Conservation (phyloP, 2,888 invertebrate species). For the Chromoteleia sp. region DNA sequence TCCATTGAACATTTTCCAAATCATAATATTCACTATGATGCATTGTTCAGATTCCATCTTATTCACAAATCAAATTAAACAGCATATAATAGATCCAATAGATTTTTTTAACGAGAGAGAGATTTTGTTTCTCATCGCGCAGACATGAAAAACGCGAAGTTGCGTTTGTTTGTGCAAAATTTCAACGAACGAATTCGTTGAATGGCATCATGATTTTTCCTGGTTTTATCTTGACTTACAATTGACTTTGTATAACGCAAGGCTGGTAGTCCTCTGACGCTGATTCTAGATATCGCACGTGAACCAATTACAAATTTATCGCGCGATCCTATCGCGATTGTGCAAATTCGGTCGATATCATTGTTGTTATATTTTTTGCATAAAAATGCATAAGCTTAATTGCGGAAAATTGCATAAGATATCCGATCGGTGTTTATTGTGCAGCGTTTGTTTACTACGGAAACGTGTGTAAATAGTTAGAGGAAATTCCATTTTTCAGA, state of each 20-base stretch:
- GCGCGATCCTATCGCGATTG: conserved; percentile 47
- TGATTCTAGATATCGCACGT: conserved; percentile 69
- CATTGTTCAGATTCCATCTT: too few relatives aligned
- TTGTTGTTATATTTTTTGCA: conserved; percentile 54
- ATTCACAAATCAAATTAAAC: too few relatives aligned
- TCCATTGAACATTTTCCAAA: too few relatives aligned
- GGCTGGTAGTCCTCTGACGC: conserved; percentile 45
- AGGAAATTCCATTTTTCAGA: conserved; percentile 1
- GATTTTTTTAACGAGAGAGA: too few relatives aligned
- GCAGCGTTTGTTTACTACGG: conserved; percentile 6
- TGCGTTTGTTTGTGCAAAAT: too few relatives aligned
- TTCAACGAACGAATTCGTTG: conserved; percentile 5
- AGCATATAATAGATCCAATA: too few relatives aligned
- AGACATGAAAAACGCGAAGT: too few relatives aligned
- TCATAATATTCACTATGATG: too few relatives aligned
- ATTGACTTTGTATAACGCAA: conserved; percentile 60
- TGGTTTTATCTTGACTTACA: conserved; percentile 47
- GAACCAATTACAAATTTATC: conserved; percentile 70
- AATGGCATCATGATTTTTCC: conserved; percentile 50
- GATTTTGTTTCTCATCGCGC: too few relatives aligned
- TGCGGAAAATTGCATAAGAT: conserved; percentile 27
- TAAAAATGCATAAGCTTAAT: conserved; percentile 49
- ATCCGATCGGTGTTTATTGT: conserved; percentile 25
- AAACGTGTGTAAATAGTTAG: conserved; percentile 5
- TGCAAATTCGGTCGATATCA: conserved; percentile 43